Evolutionary conservation across 2,113 vertebrate genomes (phyloP).

Genomic region (Paralichthys olivaceus): DNA sequence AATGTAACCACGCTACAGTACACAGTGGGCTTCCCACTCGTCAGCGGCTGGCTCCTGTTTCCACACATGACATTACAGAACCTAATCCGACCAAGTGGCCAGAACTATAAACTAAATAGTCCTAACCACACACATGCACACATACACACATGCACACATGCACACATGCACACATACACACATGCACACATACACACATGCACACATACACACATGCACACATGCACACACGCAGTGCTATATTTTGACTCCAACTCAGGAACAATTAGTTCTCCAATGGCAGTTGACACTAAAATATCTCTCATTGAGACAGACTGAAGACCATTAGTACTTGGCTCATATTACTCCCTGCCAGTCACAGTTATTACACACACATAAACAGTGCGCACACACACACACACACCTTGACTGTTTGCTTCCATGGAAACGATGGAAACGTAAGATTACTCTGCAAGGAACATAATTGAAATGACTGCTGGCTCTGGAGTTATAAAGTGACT

Average conservation of each 20-base stretch:
- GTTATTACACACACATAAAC: slow-evolving; percentile 29
- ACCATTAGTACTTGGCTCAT: slow-evolving; percentile 59
- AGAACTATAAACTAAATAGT: slow-evolving; percentile 76
- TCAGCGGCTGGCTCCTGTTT: slow-evolving; percentile 75
- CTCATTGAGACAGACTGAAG: slow-evolving; percentile 65
- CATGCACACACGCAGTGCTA: slow-evolving; percentile 15
- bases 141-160: slow-evolving; percentile 43
- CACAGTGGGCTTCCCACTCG: slow-evolving; percentile 72
- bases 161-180: slow-evolving; percentile 42
- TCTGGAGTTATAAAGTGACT: slow-evolving; percentile 15
- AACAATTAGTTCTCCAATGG: slow-evolving; percentile 74
- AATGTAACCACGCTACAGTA: slow-evolving; percentile 58
- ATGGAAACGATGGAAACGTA: slow-evolving; percentile 23
- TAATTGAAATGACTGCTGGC: slow-evolving; percentile 28
- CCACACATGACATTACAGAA: slow-evolving; percentile 72
- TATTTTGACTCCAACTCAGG: slow-evolving; percentile 73
- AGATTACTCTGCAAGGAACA: slow-evolving; percentile 24
- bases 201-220: slow-evolving; percentile 44
- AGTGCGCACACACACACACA: slow-evolving; percentile 13
- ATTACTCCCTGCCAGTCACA: slow-evolving; percentile 59
- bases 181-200: slow-evolving; percentile 30
- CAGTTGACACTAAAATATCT: slow-evolving; percentile 69
- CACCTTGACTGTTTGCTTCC: slow-evolving; percentile 39
- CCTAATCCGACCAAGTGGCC: slow-evolving; percentile 73
- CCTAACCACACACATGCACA: slow-evolving; percentile 57